These are phyloP conservation scores for Orthosia cruda DNA, from an alignment of 2,888 invertebrate genomes.

Conservation along the genomic window DNA sequence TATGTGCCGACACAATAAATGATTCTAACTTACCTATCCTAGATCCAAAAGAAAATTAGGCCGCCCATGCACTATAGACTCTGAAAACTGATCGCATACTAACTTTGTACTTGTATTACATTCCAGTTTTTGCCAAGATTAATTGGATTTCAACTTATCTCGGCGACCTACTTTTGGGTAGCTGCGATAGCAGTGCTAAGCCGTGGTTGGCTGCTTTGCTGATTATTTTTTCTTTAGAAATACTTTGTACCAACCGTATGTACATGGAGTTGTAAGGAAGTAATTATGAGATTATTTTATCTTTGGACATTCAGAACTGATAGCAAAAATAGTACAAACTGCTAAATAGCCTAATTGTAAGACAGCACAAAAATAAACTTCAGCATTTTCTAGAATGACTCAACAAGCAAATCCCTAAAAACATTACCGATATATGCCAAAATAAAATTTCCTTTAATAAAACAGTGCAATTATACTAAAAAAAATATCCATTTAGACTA, in stretches of 20 bases:
- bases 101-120: constrained; percentile 33
- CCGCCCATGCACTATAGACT: neutral
- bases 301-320: neutral
- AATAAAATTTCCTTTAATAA: neutral
- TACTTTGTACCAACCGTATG: constrained; percentile 4
- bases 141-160: constrained; percentile 60
- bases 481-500: neutral
- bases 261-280: neutral
- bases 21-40: constrained; percentile 1
- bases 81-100: constrained; percentile 3
- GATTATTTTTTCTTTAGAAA: constrained; percentile 41
- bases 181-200: constrained; percentile 26
- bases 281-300: constrained; percentile 10
- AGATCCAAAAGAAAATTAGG: neutral
- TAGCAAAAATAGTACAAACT: neutral
- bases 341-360: too few species aligned
- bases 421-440: neutral
- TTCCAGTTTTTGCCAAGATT: constrained; percentile 56
- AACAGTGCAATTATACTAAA: neutral
- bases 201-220: constrained; percentile 23
- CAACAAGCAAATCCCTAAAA: neutral
- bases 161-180: constrained; percentile 54
- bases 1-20: neutral
- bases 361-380: neutral
- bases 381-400: neutral